Evolutionary conservation across 2,888 invertebrate genomes (phyloP), one percentile per base, ranked within the genome.

Genomic region (Cinara cedri): DNA sequence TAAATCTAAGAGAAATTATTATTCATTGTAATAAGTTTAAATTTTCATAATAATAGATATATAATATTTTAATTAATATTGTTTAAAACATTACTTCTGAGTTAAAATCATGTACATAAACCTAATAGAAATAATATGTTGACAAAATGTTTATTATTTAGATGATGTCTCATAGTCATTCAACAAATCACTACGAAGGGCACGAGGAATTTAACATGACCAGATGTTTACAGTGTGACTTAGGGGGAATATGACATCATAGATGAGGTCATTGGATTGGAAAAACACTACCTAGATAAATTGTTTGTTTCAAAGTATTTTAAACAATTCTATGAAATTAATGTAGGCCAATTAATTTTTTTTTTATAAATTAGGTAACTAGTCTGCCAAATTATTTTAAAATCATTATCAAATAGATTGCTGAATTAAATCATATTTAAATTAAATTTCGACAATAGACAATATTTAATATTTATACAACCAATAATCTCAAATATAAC

Each of bases 211-310:
- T 49, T 60, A 68, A 49, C 34, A 68, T 51, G 66, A 62, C 68
- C 78, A 78, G 78, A 70, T 78, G 60, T 51, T 60, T 60, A 78
- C 21, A 70, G 60, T 34, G 49, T 70, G 34, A 68, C 68, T 70
- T 51, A 34, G 70, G 34, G 74, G 76, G 70, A 26, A 65, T 60
- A 70, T 78, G 78, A 78, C 78, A 78, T 78, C 78, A 78, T 68
- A 14, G 78, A 78, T 78, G 78, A 78, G 70, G 78, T 78, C 78
- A 78, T 70, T 68, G 78, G 49, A 60, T 60, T 60, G 34, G n/a
- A 70, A 78, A 78, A 74, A 72, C 10, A 72, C 21, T 63, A 54
- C 1, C 26, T 44, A 74, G 34, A 24, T 65, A 54, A 63, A 65
- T 63, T 14, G 16, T 75, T 54, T 75, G 21, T 74, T 63, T n/a